Conservation (phyloP, 2,888 invertebrate genomes). For the Acheta domesticus region DNA sequence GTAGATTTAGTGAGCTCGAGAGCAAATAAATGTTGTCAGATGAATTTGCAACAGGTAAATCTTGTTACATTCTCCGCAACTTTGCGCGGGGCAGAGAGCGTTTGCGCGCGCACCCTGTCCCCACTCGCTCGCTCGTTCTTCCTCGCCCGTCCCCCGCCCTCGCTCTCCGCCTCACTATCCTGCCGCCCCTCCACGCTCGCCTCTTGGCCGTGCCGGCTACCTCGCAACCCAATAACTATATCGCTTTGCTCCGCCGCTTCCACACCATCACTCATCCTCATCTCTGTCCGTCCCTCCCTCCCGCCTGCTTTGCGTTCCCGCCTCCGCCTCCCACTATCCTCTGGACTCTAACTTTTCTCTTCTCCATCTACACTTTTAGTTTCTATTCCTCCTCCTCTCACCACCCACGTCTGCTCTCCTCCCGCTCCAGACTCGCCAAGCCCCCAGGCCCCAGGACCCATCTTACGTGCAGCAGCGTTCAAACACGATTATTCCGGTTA, state of each 20-base stretch:
- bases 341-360: not conserved
- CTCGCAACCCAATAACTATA: too few species aligned
- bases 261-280: not conserved
- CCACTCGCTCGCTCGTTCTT: too few species aligned
- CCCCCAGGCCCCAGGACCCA: not conserved
- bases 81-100: too few species aligned
- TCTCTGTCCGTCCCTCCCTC: not conserved
- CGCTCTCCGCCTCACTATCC: not conserved
- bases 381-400: not conserved
- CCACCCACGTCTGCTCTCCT: not conserved
- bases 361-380: not conserved
- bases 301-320: not conserved
- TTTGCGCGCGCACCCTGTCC: too few species aligned
- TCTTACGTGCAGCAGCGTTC: constrained; percentile 5
- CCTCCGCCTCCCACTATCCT: not conserved
- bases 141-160: too few species aligned
- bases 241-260: too few species aligned
- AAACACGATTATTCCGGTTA: constrained; percentile 10
- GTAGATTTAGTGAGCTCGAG: too few species aligned
- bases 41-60: too few species aligned
- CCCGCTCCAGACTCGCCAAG: not conserved
- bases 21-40: too few species aligned
- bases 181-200: not conserved
- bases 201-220: too few species aligned
- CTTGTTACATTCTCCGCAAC: too few species aligned